phyloP scores from a whole-genome alignment of 2,113 vertebrate genomes.

The Brachirus orientalis region DNA sequence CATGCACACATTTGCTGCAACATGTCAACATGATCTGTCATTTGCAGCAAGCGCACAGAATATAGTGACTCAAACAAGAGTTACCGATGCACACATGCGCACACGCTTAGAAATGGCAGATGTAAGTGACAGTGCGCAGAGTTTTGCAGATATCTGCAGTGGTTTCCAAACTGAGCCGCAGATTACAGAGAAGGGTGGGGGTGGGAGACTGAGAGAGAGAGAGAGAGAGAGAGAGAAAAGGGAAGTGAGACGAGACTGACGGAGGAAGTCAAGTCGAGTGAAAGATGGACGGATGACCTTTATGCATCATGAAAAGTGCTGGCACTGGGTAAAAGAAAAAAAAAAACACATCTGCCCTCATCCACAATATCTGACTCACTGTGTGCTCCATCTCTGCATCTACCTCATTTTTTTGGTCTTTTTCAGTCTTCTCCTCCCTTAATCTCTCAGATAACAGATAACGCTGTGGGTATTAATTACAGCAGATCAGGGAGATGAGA shows the following conservation, averaged over 20 bases:
- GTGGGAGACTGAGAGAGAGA: slow-evolving; percentile 28
- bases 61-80: slow-evolving; percentile 4
- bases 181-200: slow-evolving; percentile 28
- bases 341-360: slow-evolving; percentile 11
- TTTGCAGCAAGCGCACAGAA: slow-evolving; percentile 10
- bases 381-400: slow-evolving; percentile 36
- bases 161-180: slow-evolving; percentile 39
- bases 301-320: slow-evolving; percentile 33
- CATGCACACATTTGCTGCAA: background rate
- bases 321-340: slow-evolving; percentile 37
- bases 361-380: slow-evolving; percentile 3
- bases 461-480: slow-evolving; percentile 75
- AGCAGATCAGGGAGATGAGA: slow-evolving; percentile 57
- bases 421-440: slow-evolving; percentile 18
- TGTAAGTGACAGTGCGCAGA: slow-evolving; percentile 42
- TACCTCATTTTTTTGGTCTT: slow-evolving; percentile 41
- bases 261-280: slow-evolving; percentile 48
- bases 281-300: slow-evolving; percentile 59
- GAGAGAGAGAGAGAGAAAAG: slow-evolving; percentile 7
- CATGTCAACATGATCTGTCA: slow-evolving; percentile 15
- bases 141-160: slow-evolving; percentile 51
- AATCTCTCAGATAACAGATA: slow-evolving; percentile 38
- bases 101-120: slow-evolving; percentile 25
- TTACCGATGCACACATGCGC: slow-evolving; percentile 5
- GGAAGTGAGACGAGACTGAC: slow-evolving; percentile 67